Conservation (phyloP, 2,113 vertebrate genomes). For the Platysternon megacephalum region DNA sequence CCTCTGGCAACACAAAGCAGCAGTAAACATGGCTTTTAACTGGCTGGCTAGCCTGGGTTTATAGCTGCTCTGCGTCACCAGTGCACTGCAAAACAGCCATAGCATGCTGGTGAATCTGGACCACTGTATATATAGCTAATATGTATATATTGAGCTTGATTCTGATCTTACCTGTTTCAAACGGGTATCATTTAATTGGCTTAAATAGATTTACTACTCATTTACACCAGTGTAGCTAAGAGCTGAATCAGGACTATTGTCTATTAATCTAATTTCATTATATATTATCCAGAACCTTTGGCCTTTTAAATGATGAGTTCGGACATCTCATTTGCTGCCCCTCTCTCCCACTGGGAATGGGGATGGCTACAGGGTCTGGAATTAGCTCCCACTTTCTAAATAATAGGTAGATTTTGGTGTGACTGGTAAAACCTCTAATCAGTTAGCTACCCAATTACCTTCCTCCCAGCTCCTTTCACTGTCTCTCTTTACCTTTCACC, state of each 20-base stretch:
- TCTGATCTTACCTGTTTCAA: neutral
- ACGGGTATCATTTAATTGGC: neutral
- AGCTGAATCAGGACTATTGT: neutral
- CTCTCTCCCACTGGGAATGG: neutral
- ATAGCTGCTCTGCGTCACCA: neutral
- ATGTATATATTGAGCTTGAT: neutral
- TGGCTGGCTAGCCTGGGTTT: neutral
- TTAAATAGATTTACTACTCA: neutral
- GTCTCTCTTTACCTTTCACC: neutral
- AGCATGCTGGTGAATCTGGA: neutral
- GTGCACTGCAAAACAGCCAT: neutral
- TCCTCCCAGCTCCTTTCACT: neutral
- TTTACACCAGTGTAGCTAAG: neutral
- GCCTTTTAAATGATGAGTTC: neutral
- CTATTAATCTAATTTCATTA: neutral
- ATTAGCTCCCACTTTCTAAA: neutral
- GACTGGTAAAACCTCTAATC: neutral
- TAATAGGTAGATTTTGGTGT: neutral
- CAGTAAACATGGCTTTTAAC: neutral
- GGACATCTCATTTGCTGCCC: neutral
- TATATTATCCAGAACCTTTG: neutral
- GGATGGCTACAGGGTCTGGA: neutral
- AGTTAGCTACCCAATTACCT: rapidly evolving
- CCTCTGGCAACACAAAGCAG: neutral
- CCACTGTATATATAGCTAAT: neutral